Conservation (phyloP, 2,113 vertebrate species). For the Rhinogobius similis region DNA sequence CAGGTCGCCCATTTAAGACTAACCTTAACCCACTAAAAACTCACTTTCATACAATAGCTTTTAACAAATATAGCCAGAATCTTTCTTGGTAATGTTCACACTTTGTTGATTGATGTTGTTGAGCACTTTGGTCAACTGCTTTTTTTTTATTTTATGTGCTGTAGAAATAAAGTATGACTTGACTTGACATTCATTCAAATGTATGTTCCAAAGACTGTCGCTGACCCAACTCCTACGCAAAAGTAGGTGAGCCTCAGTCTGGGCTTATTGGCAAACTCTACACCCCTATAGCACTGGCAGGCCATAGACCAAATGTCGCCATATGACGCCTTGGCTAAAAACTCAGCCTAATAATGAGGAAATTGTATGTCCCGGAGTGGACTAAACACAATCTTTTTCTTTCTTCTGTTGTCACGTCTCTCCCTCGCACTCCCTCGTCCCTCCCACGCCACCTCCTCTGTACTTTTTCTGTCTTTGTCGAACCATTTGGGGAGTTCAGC, state of each 20-base stretch:
- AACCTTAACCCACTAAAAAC: no score
- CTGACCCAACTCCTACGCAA: not conserved
- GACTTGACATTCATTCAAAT: not conserved
- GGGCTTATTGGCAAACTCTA: not conserved
- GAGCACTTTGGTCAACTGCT: no score
- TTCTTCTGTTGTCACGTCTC: constrained; percentile 29
- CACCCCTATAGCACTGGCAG: not conserved
- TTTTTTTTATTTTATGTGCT: no score
- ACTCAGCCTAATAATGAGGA: not conserved
- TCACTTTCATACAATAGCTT: no score
- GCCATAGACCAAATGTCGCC: constrained; percentile 14
- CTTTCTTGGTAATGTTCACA: no score
- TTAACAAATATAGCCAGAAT: no score
- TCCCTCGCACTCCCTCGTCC: constrained; percentile 23
- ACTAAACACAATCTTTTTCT: constrained; percentile 13
- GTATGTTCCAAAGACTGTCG: not conserved
- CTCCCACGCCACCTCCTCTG: constrained; percentile 43
- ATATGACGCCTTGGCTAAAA: constrained; percentile 10
- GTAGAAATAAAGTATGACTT: no score
- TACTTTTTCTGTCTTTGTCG: constrained; percentile 32
- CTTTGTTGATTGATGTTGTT: no score
- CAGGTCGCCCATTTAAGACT: no score
- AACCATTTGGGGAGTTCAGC: constrained; percentile 63
- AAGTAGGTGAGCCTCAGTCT: not conserved
- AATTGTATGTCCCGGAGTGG: constrained; percentile 1